Evolutionary conservation across 2,113 vertebrate species (phyloP), one percentile per base, ranked within the genome.

Genomic region (Machaerirhynchus nigripectus): DNA sequence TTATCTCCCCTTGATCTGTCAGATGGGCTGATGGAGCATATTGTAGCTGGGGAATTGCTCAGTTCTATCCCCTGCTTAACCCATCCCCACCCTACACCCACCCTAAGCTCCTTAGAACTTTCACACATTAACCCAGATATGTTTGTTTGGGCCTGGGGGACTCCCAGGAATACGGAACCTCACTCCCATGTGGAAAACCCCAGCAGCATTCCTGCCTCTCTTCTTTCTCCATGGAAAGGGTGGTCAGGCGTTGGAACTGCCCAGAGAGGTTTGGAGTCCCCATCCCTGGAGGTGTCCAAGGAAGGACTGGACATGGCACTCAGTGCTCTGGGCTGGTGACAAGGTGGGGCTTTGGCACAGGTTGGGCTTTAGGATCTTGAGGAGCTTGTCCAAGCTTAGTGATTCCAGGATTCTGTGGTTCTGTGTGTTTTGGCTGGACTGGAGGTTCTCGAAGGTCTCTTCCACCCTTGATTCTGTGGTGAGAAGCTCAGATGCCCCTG

Each of bases 91-190:
- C 67, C 90, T 22, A 1, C 67, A 55, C 42, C 71, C 14, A 0
- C 15, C 23, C 11, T 91, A 96, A 96, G 87, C 94, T 96, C 46
- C 91, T 94, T 91, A 94, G 6, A 89, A 91, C 93, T 96, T 91
- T 93, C 95, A 87, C 89, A 89, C 89, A 78, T 95, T 95, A 87
- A 96, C 93, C 89, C 93, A 95, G 83, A 92, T 95, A 26, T 1
- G 2, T 61, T 73, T 65, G 39, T 44, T 63, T 42, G 56, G 87
- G 85, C 75, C 53, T 60, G 67, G 83, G 74, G 76, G 17, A 35
- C 59, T 93, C 55, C 47, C 3, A 2, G 70, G 65, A 40, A 7
- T 4, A 1, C 2, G 22, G 73, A 49, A 42, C 42, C 37, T 73
- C 33, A 10, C 20, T 73, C 31, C 76, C 60, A 4, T 7, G 37